Conservation (phyloP, 2,113 vertebrate genomes). For the Mus spicilegus region DNA sequence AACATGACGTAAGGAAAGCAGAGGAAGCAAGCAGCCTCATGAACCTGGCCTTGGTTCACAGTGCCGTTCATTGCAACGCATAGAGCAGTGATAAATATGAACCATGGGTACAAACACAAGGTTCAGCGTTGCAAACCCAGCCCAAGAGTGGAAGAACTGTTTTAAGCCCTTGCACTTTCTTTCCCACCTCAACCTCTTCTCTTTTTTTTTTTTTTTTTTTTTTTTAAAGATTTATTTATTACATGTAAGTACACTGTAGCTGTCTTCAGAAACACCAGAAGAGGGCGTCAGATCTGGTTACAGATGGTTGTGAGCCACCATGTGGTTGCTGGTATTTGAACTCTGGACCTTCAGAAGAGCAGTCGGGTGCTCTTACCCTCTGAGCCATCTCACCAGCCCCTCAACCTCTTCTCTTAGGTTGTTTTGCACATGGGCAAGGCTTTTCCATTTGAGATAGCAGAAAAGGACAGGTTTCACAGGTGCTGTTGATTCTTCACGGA, state of each 20-base stretch:
- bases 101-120: slow-evolving; percentile 27
- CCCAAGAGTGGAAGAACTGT: slow-evolving; percentile 27
- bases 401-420: slow-evolving; percentile 37
- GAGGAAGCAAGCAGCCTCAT: background rate
- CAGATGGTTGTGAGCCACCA: too few species aligned
- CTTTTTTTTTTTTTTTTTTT: too few species aligned
- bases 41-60: background rate
- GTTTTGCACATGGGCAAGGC: slow-evolving; percentile 24
- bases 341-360: too few species aligned
- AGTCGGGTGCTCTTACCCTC: too few species aligned
- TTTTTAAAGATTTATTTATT: too few species aligned
- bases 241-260: too few species aligned
- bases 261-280: too few species aligned
- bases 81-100: background rate
- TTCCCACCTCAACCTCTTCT: slow-evolving; percentile 52
- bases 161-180: slow-evolving; percentile 48
- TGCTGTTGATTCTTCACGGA: slow-evolving; percentile 17
- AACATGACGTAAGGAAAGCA: background rate
- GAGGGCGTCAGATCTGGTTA: too few species aligned
- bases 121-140: slow-evolving; percentile 10
- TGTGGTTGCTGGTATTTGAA: too few species aligned
- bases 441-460: slow-evolving; percentile 60
- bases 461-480: slow-evolving; percentile 59
- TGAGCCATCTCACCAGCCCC: too few species aligned
- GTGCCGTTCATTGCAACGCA: background rate